These are phyloP conservation scores for Mormyrus lacerda DNA, from an alignment of 2,113 vertebrate species.

Conservation along the genomic window DNA sequence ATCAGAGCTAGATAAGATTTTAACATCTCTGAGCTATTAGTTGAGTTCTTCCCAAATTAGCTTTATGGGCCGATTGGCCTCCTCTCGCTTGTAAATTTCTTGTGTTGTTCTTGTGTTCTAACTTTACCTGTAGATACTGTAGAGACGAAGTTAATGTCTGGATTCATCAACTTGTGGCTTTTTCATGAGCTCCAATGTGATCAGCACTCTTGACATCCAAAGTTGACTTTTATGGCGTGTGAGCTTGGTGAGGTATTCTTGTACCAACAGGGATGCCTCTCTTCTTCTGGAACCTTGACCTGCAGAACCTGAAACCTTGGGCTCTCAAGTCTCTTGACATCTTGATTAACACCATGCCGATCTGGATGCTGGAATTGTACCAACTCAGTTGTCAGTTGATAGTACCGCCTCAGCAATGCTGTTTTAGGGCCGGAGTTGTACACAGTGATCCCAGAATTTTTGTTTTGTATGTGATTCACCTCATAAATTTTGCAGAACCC, in stretches of 20 bases:
- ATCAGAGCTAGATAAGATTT: too few species aligned
- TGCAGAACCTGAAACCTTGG: background rate
- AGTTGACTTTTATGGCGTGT: background rate
- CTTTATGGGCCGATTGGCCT: too few species aligned
- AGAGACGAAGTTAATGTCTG: background rate
- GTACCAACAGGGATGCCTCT: background rate
- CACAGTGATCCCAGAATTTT: background rate
- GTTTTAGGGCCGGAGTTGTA: background rate
- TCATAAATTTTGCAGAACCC: background rate
- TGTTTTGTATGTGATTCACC: background rate
- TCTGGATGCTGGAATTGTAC: background rate
- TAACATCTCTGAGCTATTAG: too few species aligned
- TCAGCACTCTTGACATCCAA: background rate
- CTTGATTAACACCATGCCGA: background rate
- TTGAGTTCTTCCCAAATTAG: too few species aligned
- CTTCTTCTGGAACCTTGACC: background rate
- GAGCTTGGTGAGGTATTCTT: background rate
- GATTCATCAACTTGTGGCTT: background rate
- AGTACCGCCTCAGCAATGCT: background rate
- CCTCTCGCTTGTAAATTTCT: too few species aligned
- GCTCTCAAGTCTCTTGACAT: background rate
- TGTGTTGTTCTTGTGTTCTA: too few species aligned
- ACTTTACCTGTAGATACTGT: background rate
- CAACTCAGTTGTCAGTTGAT: background rate
- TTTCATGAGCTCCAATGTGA: background rate